phyloP scores from a whole-genome alignment of 2,797 vertebrate species.

The Ciconia nigra region DNA sequence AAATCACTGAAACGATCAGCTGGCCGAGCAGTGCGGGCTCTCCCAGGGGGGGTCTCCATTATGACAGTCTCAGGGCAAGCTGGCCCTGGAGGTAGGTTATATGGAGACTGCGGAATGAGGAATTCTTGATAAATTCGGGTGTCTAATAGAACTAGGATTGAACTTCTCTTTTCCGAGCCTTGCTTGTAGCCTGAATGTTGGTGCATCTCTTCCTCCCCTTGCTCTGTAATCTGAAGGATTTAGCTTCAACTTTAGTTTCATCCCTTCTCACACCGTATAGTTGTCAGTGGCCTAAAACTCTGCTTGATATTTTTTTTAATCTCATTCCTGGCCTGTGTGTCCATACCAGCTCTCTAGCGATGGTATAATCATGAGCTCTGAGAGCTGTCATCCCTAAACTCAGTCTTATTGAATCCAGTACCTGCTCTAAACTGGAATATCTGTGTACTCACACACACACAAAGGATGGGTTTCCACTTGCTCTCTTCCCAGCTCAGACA shows the following conservation, averaged over 20 bases:
- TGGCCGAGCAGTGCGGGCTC: accelerated
- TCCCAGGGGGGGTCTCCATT: not conserved
- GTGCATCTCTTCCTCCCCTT: not conserved
- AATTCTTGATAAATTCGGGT: not conserved
- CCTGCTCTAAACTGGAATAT: not conserved
- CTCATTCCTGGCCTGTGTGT: not conserved
- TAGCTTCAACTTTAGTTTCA: not conserved
- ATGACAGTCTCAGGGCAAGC: accelerated
- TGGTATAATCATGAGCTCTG: not conserved
- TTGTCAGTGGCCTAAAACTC: not conserved
- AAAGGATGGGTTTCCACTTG: not conserved
- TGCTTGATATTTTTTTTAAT: not conserved
- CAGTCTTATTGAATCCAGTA: not conserved
- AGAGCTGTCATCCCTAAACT: not conserved
- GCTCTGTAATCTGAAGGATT: not conserved
- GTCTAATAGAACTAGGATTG: not conserved
- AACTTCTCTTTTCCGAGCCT: not conserved
- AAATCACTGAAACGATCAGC: not conserved
- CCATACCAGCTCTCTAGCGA: not conserved
- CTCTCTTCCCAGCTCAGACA: not conserved
- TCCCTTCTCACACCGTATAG: not conserved
- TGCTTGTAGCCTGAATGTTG: not conserved
- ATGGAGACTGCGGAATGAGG: not conserved
- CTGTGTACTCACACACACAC: not conserved
- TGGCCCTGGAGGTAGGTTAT: not conserved